phyloP scores from a whole-genome alignment of 2,888 invertebrate species.

The Campopleginae sp. region DNA sequence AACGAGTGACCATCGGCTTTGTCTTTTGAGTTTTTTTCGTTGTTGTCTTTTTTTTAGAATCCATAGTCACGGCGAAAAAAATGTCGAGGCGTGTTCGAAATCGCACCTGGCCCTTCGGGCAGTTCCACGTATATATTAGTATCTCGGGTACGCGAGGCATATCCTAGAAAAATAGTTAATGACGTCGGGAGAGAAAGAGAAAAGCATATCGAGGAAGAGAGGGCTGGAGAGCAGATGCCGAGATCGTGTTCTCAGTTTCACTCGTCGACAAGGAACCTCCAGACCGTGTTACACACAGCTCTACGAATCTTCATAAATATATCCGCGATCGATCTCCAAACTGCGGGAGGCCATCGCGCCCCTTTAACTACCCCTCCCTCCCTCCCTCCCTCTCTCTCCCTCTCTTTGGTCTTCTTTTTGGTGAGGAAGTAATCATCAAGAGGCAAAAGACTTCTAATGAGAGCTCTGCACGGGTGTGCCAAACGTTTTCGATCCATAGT shows the following conservation, averaged over 20 bases:
- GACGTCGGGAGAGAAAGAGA: constrained; percentile 59
- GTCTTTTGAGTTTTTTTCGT: constrained; percentile 9
- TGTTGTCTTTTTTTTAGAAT: neutral
- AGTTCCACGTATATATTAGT: constrained; percentile 62
- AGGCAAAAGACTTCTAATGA: constrained; percentile 62
- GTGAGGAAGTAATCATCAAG: constrained; percentile 38
- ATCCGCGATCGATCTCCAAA: constrained; percentile 68
- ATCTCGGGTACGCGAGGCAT: constrained; percentile 40
- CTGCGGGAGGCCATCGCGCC: constrained; percentile 59
- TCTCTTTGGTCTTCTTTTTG: constrained; percentile 42
- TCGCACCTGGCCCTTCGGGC: constrained; percentile 75
- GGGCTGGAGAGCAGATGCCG: constrained; percentile 58
- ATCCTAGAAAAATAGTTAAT: constrained; percentile 65
- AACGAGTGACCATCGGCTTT: neutral
- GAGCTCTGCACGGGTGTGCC: constrained; percentile 58
- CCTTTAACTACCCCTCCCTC: constrained; percentile 44
- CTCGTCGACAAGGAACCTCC: constrained; percentile 60
- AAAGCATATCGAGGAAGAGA: constrained; percentile 47
- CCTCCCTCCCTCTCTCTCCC: constrained; percentile 24
- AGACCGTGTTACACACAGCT: constrained; percentile 58
- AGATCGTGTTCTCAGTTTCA: constrained; percentile 52
- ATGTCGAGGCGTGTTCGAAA: constrained; percentile 72
- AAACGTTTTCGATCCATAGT: constrained; percentile 53
- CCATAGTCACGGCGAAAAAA: constrained; percentile 65
- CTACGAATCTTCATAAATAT: constrained; percentile 81